These are phyloP conservation scores for Drosophila repletoides DNA, from an alignment of 1,140 invertebrate species.

Conservation along the genomic window DNA sequence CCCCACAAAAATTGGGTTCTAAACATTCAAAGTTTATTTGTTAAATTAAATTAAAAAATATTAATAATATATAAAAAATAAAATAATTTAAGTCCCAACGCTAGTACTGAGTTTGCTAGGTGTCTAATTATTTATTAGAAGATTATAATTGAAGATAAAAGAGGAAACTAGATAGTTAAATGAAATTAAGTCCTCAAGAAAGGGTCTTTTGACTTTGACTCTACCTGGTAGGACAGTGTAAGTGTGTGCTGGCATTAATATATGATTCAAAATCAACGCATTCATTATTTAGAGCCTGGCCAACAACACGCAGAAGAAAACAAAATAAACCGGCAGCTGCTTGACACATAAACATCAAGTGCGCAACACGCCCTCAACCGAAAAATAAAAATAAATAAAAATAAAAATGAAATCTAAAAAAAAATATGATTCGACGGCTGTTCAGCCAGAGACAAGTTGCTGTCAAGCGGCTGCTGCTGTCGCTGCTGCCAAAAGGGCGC, in stretches of 20 bases:
- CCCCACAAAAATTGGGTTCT: slow-evolving; percentile 24
- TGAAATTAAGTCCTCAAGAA: no score
- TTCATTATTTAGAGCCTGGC: slow-evolving; percentile 70
- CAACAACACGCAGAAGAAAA: slow-evolving; percentile 25
- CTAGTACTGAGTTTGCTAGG: no score
- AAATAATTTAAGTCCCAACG: neutral
- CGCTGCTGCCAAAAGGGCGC: slow-evolving; percentile 38
- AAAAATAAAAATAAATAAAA: slow-evolving; percentile 4
- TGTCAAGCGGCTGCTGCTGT: neutral
- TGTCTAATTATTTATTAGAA: no score
- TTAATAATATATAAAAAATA: neutral
- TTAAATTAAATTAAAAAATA: no score
- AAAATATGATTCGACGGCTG: slow-evolving; percentile 7
- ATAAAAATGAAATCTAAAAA: slow-evolving; percentile 2
- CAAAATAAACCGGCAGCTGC: slow-evolving; percentile 65
- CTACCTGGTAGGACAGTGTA: slow-evolving; percentile 48
- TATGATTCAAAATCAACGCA: slow-evolving; percentile 77
- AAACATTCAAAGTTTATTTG: no score
- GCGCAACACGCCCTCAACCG: slow-evolving; percentile 43
- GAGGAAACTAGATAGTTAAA: neutral
- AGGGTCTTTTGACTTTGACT: neutral
- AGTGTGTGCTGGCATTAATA: slow-evolving; percentile 54
- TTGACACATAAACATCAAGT: slow-evolving; percentile 80
- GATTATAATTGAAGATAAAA: no score
- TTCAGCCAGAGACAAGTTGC: slow-evolving; percentile 4